Base-by-base conservation (phyloP, 2,888 invertebrate genomes). In the Blastobasis adustella region DNA sequence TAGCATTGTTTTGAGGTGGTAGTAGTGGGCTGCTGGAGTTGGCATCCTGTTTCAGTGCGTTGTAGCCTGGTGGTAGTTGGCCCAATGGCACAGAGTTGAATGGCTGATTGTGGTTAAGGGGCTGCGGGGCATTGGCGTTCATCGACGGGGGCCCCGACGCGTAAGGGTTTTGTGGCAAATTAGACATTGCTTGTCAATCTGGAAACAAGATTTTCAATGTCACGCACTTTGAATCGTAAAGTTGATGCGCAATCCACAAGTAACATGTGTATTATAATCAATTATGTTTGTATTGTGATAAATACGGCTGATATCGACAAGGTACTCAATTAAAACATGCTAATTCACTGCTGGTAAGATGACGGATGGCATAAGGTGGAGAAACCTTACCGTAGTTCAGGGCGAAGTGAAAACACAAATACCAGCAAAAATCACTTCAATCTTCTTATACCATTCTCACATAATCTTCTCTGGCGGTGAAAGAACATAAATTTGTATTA, bases 151-250 rank as follows among this genome's bases (percentile, higher is more conserved):
- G 66, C 57, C 76, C 81, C 56, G 76, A 71, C 55, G 64, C 79
- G 66, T 66, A 85, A 53, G 81, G 79, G 67, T 79, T 86, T 68
- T 79, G 80, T 71, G 79, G 80, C 76, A 80, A 74, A 70, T 87
- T 83, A 64, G 86, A 82, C 87, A 88, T 88, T 73, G 73, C 73
- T 81, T 72, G 70, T 73, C 74, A 80, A 82, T 82, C 86, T 87
- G 86, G 63, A 86, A 86, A 63, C 39, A 50, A 43, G 45, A 54
- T 10, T 54, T 48, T 23, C 51, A 47, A 51, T 50, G 46, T 52
- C 37, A 55, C 42, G 46, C 41, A 41, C 47, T 37, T 44, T 10
- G 36, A 6, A 40, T 46, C 2, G 36, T 36, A 37, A 43, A 42
- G n/a, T 46, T 52, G 49, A 46, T 44, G 49, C 51, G 43, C 49